Percentiles rank a stretch among this genome's conserved stretches.
phyloP scores from a whole-genome alignment of 2,113 vertebrate species.

The Siniperca knerii region DNA sequence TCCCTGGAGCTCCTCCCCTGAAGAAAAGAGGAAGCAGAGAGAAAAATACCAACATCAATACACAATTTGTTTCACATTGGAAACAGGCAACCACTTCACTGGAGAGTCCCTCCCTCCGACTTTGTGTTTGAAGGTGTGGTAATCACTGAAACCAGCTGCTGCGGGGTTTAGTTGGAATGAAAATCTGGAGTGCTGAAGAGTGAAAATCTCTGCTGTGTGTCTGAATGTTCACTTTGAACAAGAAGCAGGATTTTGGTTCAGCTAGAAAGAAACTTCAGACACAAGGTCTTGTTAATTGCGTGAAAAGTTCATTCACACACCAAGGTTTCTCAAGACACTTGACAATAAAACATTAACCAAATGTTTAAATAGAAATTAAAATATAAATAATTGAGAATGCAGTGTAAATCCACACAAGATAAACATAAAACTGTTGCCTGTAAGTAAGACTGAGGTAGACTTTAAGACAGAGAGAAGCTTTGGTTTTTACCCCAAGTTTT shows the following conservation, averaged over 20 bases:
- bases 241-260: neutral
- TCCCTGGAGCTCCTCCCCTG: slow-evolving; percentile 90
- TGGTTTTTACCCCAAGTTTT: neutral
- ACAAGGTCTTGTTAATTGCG: neutral
- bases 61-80: neutral
- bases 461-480: neutral
- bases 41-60: neutral
- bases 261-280: neutral
- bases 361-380: neutral
- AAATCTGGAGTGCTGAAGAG: neutral
- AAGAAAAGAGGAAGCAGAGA: slow-evolving; percentile 37
- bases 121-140: neutral
- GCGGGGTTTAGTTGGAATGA: neutral
- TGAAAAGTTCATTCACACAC: neutral
- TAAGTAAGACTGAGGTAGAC: neutral
- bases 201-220: neutral
- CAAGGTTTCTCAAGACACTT: neutral
- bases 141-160: neutral
- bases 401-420: neutral
- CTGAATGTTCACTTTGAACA: neutral
- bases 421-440: neutral
- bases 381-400: neutral
- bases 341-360: neutral
- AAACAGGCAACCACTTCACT: neutral
- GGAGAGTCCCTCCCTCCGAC: neutral